Evolutionary conservation across 2,888 invertebrate species (phyloP), one percentile per base, ranked within the genome.

Genomic region (Agonopterix alstromeriana): DNA sequence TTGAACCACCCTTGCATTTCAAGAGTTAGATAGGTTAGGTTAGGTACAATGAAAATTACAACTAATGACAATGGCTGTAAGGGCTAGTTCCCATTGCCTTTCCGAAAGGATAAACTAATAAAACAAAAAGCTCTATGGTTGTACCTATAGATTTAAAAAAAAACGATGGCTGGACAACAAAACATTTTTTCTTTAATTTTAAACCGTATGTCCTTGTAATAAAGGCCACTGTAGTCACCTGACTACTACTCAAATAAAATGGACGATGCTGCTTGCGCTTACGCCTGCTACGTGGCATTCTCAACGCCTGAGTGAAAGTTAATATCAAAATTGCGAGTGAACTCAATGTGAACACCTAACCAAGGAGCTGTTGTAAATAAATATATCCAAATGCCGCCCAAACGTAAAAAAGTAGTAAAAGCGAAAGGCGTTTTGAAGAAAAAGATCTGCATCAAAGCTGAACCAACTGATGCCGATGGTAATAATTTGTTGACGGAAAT

Each of bases 291-390:
- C 49, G 46, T 49, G 49, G 49, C 49, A 47, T 14, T 11, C 8
- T 14, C 42, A 42, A 11, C 12, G 86, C 86, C 86, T 86, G 82
- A 70, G 81, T 82, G 82, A 85, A 83, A 82, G 77, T 73, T 45
- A 77, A 77, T 83, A 86, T 82, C 85, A 85, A 85, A 77, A 60
- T 72, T 69, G 65, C 54, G 57, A 60, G 66, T 63, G 60, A 63
- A 68, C 66, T 63, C 2, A 54, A 72, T 77, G 65, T 54, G 49
- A 60, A 56, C 48, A 60, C 52, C 56, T 50, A 52, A 52, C 49
- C 53, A 49, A 65, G 65, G 64, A 65, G 65, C 61, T 57, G 51
- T 56, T 61, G 56, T 53, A 58, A 58, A 58, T 60, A 61, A 53
- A 45, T 51, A 53, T 49, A 51, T 48, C 2, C 11, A 52, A 54